Evolutionary conservation across 2,113 vertebrate genomes (phyloP), one percentile per base, ranked within the genome.

Genomic region (Lutjanus erythropterus): DNA sequence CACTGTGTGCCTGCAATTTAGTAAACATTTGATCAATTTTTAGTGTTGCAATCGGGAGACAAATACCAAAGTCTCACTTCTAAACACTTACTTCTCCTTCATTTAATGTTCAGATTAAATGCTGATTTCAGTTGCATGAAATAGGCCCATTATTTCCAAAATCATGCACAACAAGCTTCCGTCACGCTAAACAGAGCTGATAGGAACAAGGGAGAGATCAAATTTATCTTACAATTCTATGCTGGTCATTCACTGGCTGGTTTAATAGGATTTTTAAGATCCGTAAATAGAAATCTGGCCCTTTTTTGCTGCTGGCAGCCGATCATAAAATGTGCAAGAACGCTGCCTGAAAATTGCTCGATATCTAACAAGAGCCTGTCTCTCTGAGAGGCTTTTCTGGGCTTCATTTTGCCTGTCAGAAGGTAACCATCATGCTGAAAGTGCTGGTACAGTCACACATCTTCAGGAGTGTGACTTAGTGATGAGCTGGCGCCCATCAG

Each of bases 401-500:
- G 46, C 52, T 37, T 68, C 29, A 18, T 79, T 66, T 41, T 25
- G 35, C 82, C 52, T 21, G 49, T 82, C 67, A 52, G 75, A 67
- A 71, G 53, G 29, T 46, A 78, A 25, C 56, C 70, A n/a, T 85
- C 9, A 8, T 31, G 19, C 47, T 47, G 42, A 69, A 83, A 83
- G 70, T 29, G 58, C 81, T 50, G 2, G 9, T 83, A 60, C 64
- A 84, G 69, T 86, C 79, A 89, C 92, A 80, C 93, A 88, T 69
- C 84, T 39, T 65, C 76, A 64, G 81, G 77, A 86, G 83, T 94
- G 75, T 14, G 89, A 83, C 89, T 85, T 86, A 67, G 68, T 68
- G 79, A 80, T 80, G 89, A 88, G 86, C 78, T 88, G 89, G 80
- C 81, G 73, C 61, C 71, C 79, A 71, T 86, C 76, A 72, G 71